Base-by-base conservation (phyloP, 2,888 invertebrate genomes). In the Timandra comae region DNA sequence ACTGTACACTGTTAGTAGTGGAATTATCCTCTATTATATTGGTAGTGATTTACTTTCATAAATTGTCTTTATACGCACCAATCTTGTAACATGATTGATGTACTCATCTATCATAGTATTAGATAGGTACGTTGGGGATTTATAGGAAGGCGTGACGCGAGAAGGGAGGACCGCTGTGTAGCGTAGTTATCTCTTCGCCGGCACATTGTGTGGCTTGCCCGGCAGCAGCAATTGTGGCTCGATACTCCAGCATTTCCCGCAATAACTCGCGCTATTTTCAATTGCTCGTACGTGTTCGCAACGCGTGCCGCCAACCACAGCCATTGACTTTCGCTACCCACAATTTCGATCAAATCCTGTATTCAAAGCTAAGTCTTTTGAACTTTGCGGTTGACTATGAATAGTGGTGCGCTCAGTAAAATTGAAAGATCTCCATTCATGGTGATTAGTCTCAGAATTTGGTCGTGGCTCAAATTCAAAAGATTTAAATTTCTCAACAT, bases 201-300 rank as follows among this genome's bases (percentile, higher is more conserved):
- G 58, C 62, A 53, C 56, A 58, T 60, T 66, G 71, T 76, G 66
- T 62, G 67, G 64, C 63, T 61, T 64, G 67, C 70, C 73, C 72
- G 70, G 68, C 71, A 78, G 75, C 74, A 64, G 56, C 73, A 69
- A 78, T 77, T 67, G 72, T 56, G 59, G 48, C 56, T 62, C 68
- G 66, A 73, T 72, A 65, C 66, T 67, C 67, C 60, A 52, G 55
- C 63, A 77, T 78, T 80, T 76, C 53, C 67, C 60, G 70, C 74
- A 65, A 78, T 76, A 79, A 75, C 71, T 70, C 63, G 67, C 64
- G 68, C 74, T 64, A 55, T 72, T 78, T 82, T 82, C 82, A 80
- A 82, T 81, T 70, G 75, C 63, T 56, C 53, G 63, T 66, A 75
- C 76, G 75, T 74, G 74, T 66, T 63, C 55, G 43, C 41, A 66